Conservation (phyloP, 2,113 vertebrate genomes). For the Notiomystis cincta region DNA sequence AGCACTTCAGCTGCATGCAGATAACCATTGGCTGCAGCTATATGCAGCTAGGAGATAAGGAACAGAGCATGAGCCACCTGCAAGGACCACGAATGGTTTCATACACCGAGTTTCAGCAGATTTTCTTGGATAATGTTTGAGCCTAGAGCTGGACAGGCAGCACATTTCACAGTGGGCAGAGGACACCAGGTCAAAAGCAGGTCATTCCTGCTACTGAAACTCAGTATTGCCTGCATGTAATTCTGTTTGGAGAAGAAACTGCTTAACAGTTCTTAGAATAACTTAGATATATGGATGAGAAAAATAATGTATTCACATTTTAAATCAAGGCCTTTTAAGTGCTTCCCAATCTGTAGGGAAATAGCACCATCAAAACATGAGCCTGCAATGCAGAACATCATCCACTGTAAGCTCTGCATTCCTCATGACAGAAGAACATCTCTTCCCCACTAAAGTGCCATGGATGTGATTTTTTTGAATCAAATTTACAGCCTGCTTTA, state of each 20-base stretch:
- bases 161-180: background rate
- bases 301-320: background rate
- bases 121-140: background rate
- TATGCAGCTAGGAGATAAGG: conserved; percentile 82
- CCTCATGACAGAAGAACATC: background rate
- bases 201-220: background rate
- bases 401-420: background rate
- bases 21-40: conserved; percentile 92
- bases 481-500: background rate
- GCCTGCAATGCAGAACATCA: background rate
- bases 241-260: background rate
- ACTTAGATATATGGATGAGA: background rate
- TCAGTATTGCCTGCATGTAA: background rate
- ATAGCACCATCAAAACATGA: background rate
- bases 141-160: background rate
- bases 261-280: background rate
- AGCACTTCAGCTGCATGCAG: conserved; percentile 90
- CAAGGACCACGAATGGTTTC: background rate
- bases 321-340: background rate
- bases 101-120: background rate
- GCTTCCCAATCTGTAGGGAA: background rate
- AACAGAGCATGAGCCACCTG: background rate
- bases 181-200: background rate
- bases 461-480: background rate
- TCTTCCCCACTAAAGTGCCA: background rate